Evolutionary conservation across 2,113 vertebrate genomes (phyloP), one percentile per base, ranked within the genome.

Genomic region (Aepyceros melampus): DNA sequence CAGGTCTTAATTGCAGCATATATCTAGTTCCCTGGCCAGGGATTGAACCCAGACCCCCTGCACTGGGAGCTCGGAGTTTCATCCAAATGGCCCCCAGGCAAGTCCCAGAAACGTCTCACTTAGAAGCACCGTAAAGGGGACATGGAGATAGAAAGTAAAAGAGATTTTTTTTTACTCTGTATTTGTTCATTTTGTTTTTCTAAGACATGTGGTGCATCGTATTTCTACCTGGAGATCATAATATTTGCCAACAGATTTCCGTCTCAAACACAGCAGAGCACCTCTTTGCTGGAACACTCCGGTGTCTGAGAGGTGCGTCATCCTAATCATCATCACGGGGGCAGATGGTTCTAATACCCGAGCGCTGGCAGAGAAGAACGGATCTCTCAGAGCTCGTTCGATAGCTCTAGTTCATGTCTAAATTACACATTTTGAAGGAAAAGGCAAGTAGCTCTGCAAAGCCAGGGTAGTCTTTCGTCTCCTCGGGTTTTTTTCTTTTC

Each of bases 401-500:
- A 47, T 16, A 49, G 36, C 40, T 55, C 17, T 5, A 15, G 11
- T 40, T 56, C 53, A 16, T 71, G 19, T 87, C 82, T 81, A 53
- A 31, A 16, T 25, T 31, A 43, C 7, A 53, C 5, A 7, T 83
- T 83, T 67, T 33, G 17, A 33, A 62, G 58, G 15, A 83, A 83
- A 71, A 25, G 23, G 31, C 36, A 84, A 7, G 23, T 17, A 36
- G 11, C 31, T 89, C 49, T 16, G 43, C 55, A 81, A 53, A 45
- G 47, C 7, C 74, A 55, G 4, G 43, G 56, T 12, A 1, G 2
- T 29, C 19, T 71, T 36, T 71, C 2, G 0, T 71, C 67, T 40
- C 67, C 36, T 19, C 10, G 3, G 19, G n/a, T 1, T 40, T 40
- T n/a, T 5, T 36, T 4, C 0, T 7, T 11, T 36, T 1, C 4